A percentile compares a stretch with the other conserved stretches of the same genome.
Conservation (phyloP, 2,888 invertebrate genomes). For the Synergus itoensis region DNA sequence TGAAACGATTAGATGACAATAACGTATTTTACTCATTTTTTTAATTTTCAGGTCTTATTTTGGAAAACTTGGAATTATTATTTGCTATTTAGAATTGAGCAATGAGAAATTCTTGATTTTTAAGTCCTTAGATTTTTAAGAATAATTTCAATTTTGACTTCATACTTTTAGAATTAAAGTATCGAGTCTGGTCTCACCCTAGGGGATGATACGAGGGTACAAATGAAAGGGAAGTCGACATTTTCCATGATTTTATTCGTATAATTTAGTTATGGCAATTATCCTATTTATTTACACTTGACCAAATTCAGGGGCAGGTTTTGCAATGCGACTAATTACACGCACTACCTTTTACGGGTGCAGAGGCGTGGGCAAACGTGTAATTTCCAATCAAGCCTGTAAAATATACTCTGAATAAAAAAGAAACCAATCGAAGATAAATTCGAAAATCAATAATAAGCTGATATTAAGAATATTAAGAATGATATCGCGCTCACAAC, state of each 20-base stretch:
- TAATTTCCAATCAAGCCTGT: constrained; percentile 25
- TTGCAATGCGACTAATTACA: constrained; percentile 40
- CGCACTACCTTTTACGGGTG: constrained; percentile 36
- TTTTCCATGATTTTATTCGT: constrained; percentile 33
- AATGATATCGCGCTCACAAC: constrained; percentile 29
- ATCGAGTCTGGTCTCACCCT: neutral
- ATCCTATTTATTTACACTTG: constrained; percentile 35
- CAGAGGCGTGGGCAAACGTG: constrained; percentile 35
- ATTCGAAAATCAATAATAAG: constrained; percentile 22
- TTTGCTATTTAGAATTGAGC: neutral
- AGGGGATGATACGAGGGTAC: neutral
- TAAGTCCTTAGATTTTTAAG: neutral
- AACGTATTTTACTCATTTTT: too few species aligned
- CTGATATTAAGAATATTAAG: constrained; percentile 18
- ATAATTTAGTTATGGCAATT: constrained; percentile 41
- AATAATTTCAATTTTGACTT: neutral
- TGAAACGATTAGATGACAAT: neutral
- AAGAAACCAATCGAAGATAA: constrained; percentile 5
- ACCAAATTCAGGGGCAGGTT: constrained; percentile 23
- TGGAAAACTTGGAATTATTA: neutral
- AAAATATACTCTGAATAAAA: constrained; percentile 40
- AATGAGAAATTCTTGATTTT: neutral
- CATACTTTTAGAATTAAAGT: neutral
- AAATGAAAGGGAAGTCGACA: neutral
- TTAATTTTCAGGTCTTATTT: neutral